Conservation (phyloP, 1,140 invertebrate genomes). For the Proales similis region DNA sequence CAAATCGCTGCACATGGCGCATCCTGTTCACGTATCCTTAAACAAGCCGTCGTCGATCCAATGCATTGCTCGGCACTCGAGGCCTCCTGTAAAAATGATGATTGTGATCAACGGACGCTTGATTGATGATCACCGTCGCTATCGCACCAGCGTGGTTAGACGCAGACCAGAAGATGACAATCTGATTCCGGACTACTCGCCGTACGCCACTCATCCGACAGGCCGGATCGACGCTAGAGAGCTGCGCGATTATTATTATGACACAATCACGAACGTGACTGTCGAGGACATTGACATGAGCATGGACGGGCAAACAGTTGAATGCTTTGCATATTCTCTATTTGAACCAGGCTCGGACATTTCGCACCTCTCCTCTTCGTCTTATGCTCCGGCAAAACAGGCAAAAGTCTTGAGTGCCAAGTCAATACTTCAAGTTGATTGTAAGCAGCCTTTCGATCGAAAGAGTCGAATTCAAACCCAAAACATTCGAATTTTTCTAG, state of each 20-base stretch:
- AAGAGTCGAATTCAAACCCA: neutral
- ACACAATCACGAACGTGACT: conserved; percentile 30
- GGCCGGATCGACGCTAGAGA: conserved; percentile 16
- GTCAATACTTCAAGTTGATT: conserved; percentile 32
- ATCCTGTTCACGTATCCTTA: conserved; percentile 30
- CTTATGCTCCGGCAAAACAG: neutral
- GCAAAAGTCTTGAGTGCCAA: conserved; percentile 28
- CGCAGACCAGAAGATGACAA: conserved; percentile 1
- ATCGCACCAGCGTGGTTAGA: conserved; percentile 14
- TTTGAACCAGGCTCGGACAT: conserved; percentile 26
- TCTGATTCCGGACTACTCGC: neutral
- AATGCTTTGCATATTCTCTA: conserved; percentile 37
- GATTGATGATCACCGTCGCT: conserved; percentile 8
- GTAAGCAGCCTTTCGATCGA: neutral
- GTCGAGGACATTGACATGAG: conserved; percentile 18
- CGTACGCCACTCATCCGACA: conserved; percentile 3
- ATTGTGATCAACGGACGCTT: conserved; percentile 27
- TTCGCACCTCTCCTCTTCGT: no score
- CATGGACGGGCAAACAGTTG: conserved; percentile 25
- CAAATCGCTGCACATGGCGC: neutral
- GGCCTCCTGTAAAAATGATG: conserved; percentile 30
- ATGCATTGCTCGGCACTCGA: conserved; percentile 30
- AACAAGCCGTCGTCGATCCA: conserved; percentile 36
- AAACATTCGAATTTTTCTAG: neutral
- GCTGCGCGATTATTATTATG: conserved; percentile 24